Percentiles rank a stretch among this genome's conserved stretches.
These are phyloP conservation scores for Campylorhamphus procurvoides DNA, from an alignment of 2,113 vertebrate species.

Conservation along the genomic window DNA sequence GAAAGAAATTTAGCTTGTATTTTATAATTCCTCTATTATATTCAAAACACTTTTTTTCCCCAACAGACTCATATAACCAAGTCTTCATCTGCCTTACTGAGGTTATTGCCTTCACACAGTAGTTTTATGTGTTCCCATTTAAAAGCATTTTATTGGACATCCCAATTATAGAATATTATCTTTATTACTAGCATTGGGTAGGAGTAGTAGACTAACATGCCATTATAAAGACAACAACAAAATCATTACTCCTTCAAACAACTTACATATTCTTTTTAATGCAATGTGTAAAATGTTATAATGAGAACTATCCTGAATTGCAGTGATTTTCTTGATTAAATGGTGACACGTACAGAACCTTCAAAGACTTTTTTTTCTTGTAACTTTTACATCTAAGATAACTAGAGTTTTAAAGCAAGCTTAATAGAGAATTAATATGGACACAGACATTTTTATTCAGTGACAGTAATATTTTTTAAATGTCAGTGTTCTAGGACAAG, in stretches of 20 bases:
- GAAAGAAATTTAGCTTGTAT: not conserved
- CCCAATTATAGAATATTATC: constrained; percentile 30
- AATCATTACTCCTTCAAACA: not conserved
- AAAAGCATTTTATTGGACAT: not conserved
- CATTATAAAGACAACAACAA: constrained; percentile 23
- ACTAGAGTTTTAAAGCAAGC: not conserved
- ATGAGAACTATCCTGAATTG: not conserved
- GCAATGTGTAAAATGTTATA: not conserved
- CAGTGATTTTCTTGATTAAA: not conserved
- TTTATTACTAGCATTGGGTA: not conserved
- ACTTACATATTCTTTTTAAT: not conserved
- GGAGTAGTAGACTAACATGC: constrained; percentile 4
- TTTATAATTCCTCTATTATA: not conserved
- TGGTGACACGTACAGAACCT: not conserved
- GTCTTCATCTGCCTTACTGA: not conserved
- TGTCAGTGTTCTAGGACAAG: not conserved
- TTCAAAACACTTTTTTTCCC: not conserved
- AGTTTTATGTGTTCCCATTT: constrained; percentile 1
- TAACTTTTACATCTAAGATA: not conserved
- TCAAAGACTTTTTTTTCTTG: not conserved
- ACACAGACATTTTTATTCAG: not conserved
- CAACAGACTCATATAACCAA: not conserved
- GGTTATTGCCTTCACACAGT: not conserved
- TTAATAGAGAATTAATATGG: not conserved
- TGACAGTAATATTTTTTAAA: not conserved